phyloP scores from a whole-genome alignment of 2,888 invertebrate genomes.

The Rhopalosiphum nymphaeae region DNA sequence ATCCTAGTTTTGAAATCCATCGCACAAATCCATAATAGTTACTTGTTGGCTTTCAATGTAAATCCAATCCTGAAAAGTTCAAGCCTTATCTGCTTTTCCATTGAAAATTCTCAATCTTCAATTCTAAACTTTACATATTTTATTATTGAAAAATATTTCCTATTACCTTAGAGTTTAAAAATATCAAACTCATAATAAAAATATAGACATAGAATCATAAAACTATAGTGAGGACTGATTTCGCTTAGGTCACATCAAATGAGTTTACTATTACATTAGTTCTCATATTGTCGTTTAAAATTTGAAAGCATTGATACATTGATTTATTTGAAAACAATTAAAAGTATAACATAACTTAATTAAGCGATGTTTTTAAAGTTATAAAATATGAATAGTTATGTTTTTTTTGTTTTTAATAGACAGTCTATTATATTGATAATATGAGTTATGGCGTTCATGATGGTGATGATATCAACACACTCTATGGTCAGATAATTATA shows the following conservation, averaged over 20 bases:
- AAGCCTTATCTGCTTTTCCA: slow-evolving; percentile 23
- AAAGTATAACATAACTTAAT: background rate
- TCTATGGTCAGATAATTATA: background rate
- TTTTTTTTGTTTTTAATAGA: background rate
- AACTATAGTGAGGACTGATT: background rate
- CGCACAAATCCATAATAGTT: slow-evolving; percentile 21
- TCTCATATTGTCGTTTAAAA: background rate
- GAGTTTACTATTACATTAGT: background rate
- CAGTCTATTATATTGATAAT: background rate
- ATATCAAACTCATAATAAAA: background rate
- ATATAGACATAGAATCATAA: background rate
- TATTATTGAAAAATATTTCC: slow-evolving; percentile 19
- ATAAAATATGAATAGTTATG: background rate
- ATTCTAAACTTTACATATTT: slow-evolving; percentile 3
- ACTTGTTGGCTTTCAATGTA: background rate
- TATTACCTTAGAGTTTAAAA: background rate
- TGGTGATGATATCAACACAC: background rate
- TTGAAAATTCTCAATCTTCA: slow-evolving; percentile 19
- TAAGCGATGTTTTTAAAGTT: background rate
- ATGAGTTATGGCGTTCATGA: too few species aligned
- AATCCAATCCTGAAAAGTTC: slow-evolving; percentile 23
- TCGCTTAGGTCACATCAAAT: background rate
- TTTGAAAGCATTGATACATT: background rate
- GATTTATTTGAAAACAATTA: background rate
- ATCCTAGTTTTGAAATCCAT: slow-evolving; percentile 7